Evolutionary conservation across 1,140 invertebrate species (phyloP), one percentile per base, ranked within the genome.

Genomic region (Neotoxoptera formosana): DNA sequence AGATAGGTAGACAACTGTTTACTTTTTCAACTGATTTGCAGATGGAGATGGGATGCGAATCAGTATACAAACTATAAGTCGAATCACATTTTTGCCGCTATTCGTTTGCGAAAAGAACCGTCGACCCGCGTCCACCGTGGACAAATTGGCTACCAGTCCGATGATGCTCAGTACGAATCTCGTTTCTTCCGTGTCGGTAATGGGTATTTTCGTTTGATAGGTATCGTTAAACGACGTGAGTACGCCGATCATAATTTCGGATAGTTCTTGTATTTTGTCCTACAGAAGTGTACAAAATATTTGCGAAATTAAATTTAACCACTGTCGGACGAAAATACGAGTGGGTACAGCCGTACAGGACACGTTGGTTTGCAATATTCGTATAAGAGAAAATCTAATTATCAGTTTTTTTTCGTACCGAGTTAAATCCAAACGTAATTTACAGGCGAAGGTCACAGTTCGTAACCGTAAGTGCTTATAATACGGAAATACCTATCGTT

Each of bases 21-120:
- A 91, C 90, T 91, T 91, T 91, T 91, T 91, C 45, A 76, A 91
- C 41, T 91, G 90, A 14, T 91, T 91, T 34, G 56, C 90, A 14
- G 53, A 67, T 1, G 90, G 60, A n/a, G 90, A 91, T n/a, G 34
- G 67, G 11, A 48, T 47, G 30, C 67, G 60, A 14, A 45, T 30
- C 17, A 81, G 20, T 11, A 91, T 81, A n/a, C 25, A 47, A 41
- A 91, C n/a, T 30, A 91, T 81, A 21, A 81, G 60, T 36, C n/a
- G 36, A n/a, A 91, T 45, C 53, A 76, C 36, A n/a, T 91, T 91
- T 76, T 76, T 76, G 0, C 90, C 90, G 21, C 25, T 76, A 11
- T n/a, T 51, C n/a, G 21, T 91, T 23, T 81, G 36, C 21, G 60
- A 76, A 48, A 91, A 91, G 1, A 91, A 76, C 25, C 34, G 17